Conservation (phyloP, 2,113 vertebrate genomes). For the Microcebus jonahi region DNA sequence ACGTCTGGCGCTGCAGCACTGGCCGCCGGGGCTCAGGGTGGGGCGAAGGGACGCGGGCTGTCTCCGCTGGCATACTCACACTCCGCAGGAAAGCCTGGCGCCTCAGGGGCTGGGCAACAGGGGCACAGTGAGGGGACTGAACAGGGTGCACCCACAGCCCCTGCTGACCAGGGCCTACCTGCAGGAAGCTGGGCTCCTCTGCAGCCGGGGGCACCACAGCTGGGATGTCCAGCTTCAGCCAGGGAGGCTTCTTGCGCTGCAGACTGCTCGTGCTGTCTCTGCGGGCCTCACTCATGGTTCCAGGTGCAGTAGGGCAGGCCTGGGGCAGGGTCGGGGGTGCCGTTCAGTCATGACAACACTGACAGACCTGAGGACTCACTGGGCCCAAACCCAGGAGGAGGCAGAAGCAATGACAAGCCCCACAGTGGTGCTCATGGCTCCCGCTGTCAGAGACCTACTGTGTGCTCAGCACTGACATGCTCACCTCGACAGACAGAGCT, state of each 20-base stretch:
- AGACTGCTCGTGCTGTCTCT: slow-evolving; percentile 96
- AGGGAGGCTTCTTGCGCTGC: slow-evolving; percentile 98
- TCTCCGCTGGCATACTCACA: slow-evolving; percentile 95
- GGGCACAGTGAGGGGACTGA: neutral
- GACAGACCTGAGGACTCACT: neutral
- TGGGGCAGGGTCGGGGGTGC: accelerated
- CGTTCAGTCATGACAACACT: neutral
- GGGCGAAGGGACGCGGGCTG: slow-evolving; percentile 89
- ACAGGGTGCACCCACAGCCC: neutral
- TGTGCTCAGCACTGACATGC: neutral
- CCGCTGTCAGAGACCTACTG: accelerated
- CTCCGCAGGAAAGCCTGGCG: slow-evolving; percentile 94
- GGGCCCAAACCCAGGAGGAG: neutral
- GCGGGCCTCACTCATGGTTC: slow-evolving; percentile 92
- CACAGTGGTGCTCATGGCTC: neutral
- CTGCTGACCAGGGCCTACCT: slow-evolving; percentile 83
- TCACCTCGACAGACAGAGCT: neutral
- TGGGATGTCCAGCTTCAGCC: slow-evolving; percentile 97
- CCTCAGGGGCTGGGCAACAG: slow-evolving; percentile 86
- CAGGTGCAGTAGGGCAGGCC: slow-evolving; percentile 63
- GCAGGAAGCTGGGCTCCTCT: slow-evolving; percentile 88
- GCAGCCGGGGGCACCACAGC: slow-evolving; percentile 82
- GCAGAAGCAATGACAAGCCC: no score
- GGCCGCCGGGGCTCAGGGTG: slow-evolving; percentile 87
- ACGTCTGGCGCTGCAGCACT: slow-evolving; percentile 93